Percentiles rank a stretch among this genome's conserved stretches.
These are phyloP conservation scores for Tetanocera ferruginea DNA, from an alignment of 2,888 invertebrate species.

Conservation along the genomic window DNA sequence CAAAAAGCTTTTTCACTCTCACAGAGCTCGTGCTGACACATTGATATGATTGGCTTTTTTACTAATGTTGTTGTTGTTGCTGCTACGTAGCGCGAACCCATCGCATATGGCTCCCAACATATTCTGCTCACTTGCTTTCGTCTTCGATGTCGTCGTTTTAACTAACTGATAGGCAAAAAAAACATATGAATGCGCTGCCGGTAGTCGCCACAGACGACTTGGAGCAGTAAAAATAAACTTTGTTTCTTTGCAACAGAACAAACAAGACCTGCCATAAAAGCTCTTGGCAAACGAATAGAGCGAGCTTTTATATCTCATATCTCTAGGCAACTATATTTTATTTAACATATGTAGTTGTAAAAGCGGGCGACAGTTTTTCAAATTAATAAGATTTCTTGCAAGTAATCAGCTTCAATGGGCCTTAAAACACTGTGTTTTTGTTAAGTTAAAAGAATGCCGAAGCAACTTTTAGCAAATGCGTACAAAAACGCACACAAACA, in stretches of 20 bases:
- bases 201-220: neutral
- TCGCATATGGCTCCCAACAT: neutral
- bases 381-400: no score
- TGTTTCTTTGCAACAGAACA: neutral
- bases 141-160: neutral
- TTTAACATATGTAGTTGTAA: no score
- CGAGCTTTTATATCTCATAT: no score
- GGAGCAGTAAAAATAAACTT: neutral
- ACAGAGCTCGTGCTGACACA: neutral
- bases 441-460: no score
- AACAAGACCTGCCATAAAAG: no score
- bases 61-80: neutral
- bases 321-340: no score
- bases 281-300: no score
- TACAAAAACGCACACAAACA: neutral
- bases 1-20: neutral
- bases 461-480: neutral
- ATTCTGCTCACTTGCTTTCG: slow-evolving; percentile 23
- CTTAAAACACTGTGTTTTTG: no score
- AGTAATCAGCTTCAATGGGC: no score
- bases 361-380: no score
- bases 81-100: neutral
- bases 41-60: neutral
- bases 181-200: neutral
- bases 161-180: no score